Evolutionary conservation across 2,888 invertebrate genomes (phyloP), one percentile per base, ranked within the genome.

Genomic region (Mesoligia furuncula): DNA sequence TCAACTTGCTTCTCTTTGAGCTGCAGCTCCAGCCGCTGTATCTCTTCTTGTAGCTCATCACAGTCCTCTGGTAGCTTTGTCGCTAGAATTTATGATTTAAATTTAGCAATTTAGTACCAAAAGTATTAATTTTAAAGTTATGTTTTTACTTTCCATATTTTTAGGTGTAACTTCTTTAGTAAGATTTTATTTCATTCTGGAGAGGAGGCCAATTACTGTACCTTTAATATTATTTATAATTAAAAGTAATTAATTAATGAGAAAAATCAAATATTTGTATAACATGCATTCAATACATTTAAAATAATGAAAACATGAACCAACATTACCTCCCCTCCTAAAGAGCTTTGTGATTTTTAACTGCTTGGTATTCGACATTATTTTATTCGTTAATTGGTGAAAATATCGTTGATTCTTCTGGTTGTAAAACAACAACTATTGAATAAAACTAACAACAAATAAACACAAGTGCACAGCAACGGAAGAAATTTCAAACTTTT

Each of bases 281-380:
- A 13, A 36, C 27, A 9, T 13, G 11, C 11, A 72, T 11, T 73
- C 36, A 54, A 24, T n/a, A 27, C 6, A 15, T 9, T 59, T 9
- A 13, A 8, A 5, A 42, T 27, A 54, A 13, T 24, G 31, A n/a
- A 15, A 59, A 45, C 0, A 57, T 8, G 4, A 27, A 62, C 2
- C 15, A 54, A n/a, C 5, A 20, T 85, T 85, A 94, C 93, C 91
- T 82, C 89, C 90, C 90, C 90, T 94, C 27, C 90, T 89, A 88
- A 95, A 95, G 48, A 95, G 80, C 77, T 94, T 95, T 0, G 94
- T 92, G 36, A 96, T 94, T 90, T 94, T 96, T 39, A 91, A 67
- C 82, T 96, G 95, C 75, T 94, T 95, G 20, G 84, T 87, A 64
- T 90, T 91, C 11, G 90, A 90, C 92, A 93, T 94, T 79, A 51